Base-by-base conservation (phyloP, 37 sponge, comb jelly and placozoan genomes). In the Aphrocallistes beatrix region DNA sequence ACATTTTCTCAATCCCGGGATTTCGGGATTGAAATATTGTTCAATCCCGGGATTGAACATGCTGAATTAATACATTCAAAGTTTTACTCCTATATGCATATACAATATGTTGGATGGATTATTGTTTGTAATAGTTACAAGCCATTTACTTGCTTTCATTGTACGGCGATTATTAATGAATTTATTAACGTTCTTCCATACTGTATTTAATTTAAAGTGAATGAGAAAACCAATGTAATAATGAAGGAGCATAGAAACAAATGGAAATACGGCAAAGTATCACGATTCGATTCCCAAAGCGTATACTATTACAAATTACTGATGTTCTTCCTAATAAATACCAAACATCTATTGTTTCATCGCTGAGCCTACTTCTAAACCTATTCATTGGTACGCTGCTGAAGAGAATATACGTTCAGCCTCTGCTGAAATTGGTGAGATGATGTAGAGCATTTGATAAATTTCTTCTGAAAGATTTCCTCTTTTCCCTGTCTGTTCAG, bases 21-120 rank as follows among this genome's bases (percentile, higher is more conserved):
- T n/a, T n/a, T n/a, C n/a, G n/a, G n/a, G n/a, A n/a, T n/a, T n/a
- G n/a, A n/a, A n/a, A n/a, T n/a, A n/a, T n/a, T n/a, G n/a, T n/a
- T n/a, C n/a, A n/a, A n/a, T n/a, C n/a, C 75, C 75, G 75, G 75
- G 75, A 60, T 60, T 60, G 75, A 60, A 28, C 75, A 60, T 60
- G 75, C 75, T 60, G 10, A 60, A 19, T 60, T 19, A 19, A 60
- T 13, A 60, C n/a, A 13, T 60, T 60, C 8, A 19, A 60, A 3
- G 8, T 19, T 60, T 60, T 60, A 60, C 75, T 60, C n/a, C 21
- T 60, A 60, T 60, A n/a, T n/a, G n/a, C n/a, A n/a, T n/a, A n/a
- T n/a, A n/a, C n/a, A n/a, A n/a, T n/a, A n/a, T n/a, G n/a, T n/a
- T n/a, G n/a, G n/a, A n/a, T n/a, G n/a, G n/a, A n/a, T n/a, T n/a